A percentile compares a stretch with the other conserved stretches of the same genome.
Evolutionary conservation across 2,888 invertebrate genomes (phyloP).

Genomic region (Vannuccia rotundouncinata): DNA sequence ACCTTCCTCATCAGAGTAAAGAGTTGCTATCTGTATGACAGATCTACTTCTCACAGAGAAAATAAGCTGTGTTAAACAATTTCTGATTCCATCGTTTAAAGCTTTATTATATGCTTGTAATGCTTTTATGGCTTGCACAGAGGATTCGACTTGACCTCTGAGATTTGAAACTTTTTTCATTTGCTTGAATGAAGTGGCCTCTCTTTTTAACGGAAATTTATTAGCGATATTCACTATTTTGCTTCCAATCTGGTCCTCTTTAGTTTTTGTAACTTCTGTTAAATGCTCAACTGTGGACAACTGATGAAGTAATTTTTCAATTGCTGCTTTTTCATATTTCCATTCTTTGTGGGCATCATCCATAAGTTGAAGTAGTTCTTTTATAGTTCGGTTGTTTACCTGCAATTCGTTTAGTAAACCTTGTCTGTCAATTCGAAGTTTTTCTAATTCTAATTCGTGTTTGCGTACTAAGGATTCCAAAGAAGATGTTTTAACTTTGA

Average conservation of each 20-base stretch:
- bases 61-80: not conserved
- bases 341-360: not conserved
- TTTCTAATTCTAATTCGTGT: not conserved
- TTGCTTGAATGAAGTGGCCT: not conserved
- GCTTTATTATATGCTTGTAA: not conserved
- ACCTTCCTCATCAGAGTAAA: not conserved
- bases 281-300: not conserved
- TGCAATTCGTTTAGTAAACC: not conserved
- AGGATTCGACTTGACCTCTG: not conserved
- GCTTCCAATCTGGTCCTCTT: not conserved
- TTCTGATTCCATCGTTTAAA: not conserved
- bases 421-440: not conserved
- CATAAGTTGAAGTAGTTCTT: not conserved
- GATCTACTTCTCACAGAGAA: not conserved
- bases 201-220: not conserved
- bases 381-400: not conserved
- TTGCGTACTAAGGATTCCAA: not conserved
- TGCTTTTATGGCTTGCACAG: not conserved
- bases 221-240: not conserved
- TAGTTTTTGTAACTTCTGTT: not conserved
- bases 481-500: not conserved
- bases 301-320: not conserved
- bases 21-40: not conserved
- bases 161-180: not conserved
- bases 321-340: not conserved